phyloP scores from a whole-genome alignment of 2,888 invertebrate genomes.

The Orchesella flavescens region DNA sequence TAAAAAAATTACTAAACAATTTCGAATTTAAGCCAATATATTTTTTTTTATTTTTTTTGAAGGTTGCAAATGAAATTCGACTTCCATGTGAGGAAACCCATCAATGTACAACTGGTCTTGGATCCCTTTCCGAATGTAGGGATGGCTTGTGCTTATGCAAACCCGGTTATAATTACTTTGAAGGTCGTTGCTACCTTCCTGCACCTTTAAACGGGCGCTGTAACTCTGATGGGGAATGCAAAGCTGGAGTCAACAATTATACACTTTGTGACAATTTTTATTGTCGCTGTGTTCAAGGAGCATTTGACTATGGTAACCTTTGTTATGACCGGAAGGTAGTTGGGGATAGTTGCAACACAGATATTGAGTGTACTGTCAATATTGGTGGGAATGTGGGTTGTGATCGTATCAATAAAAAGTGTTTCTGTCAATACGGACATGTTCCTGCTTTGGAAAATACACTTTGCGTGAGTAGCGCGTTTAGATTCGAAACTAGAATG shows the following conservation, averaged over 20 bases:
- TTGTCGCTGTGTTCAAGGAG: not conserved
- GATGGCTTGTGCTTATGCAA: not conserved
- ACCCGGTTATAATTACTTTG: not conserved
- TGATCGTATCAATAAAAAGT: not conserved
- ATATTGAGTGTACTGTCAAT: not conserved
- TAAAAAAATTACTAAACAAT: not conserved
- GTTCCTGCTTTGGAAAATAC: not conserved
- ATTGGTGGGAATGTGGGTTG: not conserved
- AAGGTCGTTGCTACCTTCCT: not conserved
- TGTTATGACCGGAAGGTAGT: not conserved
- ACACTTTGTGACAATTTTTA: not conserved
- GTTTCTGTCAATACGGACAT: not conserved
- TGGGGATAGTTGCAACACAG: not conserved
- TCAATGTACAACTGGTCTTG: constrained; percentile 12
- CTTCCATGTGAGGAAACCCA: not conserved
- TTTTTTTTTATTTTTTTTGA: not conserved
- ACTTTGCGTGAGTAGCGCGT: too few species aligned
- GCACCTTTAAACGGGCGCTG: not conserved
- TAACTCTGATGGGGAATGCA: not conserved
- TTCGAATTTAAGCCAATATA: too few species aligned
- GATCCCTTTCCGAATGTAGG: not conserved
- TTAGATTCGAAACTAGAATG: too few species aligned
- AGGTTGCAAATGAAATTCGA: not conserved
- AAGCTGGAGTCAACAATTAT: not conserved
- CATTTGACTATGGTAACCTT: not conserved